Conservation (phyloP, 2,888 invertebrate species). For the Eumacrocentrus americanus region DNA sequence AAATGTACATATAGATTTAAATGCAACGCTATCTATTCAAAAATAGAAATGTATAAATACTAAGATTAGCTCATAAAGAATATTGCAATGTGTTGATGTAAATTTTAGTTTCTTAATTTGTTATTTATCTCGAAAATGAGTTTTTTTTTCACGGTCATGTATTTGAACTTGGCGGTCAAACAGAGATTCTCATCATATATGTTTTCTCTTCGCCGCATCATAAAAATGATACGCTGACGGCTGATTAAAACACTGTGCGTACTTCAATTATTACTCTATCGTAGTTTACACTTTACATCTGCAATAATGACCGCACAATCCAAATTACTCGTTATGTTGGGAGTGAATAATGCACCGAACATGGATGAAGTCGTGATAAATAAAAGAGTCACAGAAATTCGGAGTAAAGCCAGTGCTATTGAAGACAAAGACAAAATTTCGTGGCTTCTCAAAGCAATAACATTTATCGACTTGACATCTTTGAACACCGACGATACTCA, state of each 20-base stretch:
- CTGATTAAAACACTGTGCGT: not conserved
- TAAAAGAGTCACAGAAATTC: constrained; percentile 42
- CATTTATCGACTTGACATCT: constrained; percentile 92
- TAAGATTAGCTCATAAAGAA: too few species aligned
- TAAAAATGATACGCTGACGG: too few species aligned
- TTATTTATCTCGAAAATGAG: not conserved
- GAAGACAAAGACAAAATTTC: constrained; percentile 66
- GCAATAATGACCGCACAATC: constrained; percentile 8
- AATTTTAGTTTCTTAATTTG: not conserved
- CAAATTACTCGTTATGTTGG: constrained; percentile 12
- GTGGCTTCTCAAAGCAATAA: constrained; percentile 83
- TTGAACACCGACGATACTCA: constrained; percentile 82
- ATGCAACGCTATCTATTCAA: too few species aligned
- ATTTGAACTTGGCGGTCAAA: not conserved
- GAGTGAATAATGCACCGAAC: constrained; percentile 13
- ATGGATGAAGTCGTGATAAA: constrained; percentile 42
- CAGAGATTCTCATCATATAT: not conserved
- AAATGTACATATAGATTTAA: too few species aligned
- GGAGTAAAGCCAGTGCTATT: constrained; percentile 40
- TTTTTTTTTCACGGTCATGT: not conserved
- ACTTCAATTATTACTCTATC: not conserved
- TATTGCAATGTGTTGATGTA: too few species aligned
- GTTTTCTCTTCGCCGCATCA: not conserved
- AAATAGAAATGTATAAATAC: not conserved
- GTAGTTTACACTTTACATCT: not conserved